Conservation (phyloP, 2,888 invertebrate species). For the Drosophila paranaensis region DNA sequence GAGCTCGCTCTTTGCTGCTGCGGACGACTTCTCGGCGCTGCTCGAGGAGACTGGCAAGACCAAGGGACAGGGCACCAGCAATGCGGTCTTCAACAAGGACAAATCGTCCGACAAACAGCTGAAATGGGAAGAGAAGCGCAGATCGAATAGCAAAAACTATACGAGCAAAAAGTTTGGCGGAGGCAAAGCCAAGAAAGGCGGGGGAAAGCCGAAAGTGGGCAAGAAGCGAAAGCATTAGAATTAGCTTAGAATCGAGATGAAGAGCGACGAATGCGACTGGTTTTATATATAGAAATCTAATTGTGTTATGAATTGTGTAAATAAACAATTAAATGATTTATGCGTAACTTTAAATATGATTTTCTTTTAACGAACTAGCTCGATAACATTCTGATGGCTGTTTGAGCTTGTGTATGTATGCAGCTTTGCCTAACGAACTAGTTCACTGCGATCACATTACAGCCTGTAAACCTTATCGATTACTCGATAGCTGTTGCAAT, state of each 20-base stretch:
- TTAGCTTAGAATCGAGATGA: slow-evolving; percentile 14
- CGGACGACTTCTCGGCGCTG: slow-evolving; percentile 94
- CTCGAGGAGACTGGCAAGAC: slow-evolving; percentile 92
- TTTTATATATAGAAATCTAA: slow-evolving; percentile 18
- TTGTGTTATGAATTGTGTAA: slow-evolving; percentile 36
- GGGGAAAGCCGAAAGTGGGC: slow-evolving; percentile 39
- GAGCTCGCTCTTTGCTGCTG: slow-evolving; percentile 91
- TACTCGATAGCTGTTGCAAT: neutral
- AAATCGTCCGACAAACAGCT: slow-evolving; percentile 92
- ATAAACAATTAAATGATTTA: slow-evolving; percentile 14
- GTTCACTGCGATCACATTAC: too few species aligned
- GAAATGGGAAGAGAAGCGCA: slow-evolving; percentile 91
- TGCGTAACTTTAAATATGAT: neutral
- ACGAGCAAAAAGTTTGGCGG: slow-evolving; percentile 65
- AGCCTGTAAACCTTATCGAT: neutral
- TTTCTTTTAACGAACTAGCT: neutral
- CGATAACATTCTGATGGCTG: neutral
- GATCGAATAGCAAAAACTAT: slow-evolving; percentile 79
- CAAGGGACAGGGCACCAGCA: slow-evolving; percentile 88
- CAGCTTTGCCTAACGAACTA: too few species aligned
- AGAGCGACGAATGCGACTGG: neutral
- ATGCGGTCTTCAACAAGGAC: slow-evolving; percentile 90
- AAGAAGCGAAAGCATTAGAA: slow-evolving; percentile 71
- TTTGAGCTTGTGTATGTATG: neutral
- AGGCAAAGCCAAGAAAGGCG: slow-evolving; percentile 27